Evolutionary conservation across 2,113 vertebrate genomes (phyloP).

Genomic region (Vireo altiloquus): DNA sequence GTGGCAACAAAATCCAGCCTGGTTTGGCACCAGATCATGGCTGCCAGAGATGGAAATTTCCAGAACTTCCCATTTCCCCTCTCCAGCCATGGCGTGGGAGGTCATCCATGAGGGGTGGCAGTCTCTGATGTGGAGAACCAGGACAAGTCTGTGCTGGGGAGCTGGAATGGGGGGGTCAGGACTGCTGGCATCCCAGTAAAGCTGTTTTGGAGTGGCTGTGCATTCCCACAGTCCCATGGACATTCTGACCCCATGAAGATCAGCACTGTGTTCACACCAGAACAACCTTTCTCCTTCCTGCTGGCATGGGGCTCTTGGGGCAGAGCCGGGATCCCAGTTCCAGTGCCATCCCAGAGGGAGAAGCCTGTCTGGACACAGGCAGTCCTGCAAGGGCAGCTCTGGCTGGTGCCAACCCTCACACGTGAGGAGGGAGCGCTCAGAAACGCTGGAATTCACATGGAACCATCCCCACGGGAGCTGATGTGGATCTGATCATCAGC

Average conservation of each 20-base stretch:
- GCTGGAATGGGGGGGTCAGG: neutral
- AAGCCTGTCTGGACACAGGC: neutral
- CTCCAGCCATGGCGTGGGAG: neutral
- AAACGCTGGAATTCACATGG: neutral
- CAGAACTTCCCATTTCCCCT: neutral
- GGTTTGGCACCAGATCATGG: neutral
- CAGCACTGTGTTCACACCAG: neutral
- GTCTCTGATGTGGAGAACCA: accelerated
- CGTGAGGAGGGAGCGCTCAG: accelerated
- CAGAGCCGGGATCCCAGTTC: neutral
- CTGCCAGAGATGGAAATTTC: neutral
- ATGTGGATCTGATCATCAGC: neutral
- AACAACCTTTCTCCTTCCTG: neutral
- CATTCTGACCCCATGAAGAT: neutral
- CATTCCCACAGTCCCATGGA: neutral
- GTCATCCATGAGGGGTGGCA: neutral
- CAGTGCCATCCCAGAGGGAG: neutral
- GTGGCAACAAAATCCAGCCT: neutral
- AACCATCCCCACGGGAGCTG: neutral
- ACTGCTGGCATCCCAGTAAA: neutral
- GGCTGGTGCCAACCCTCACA: neutral
- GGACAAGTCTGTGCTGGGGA: neutral
- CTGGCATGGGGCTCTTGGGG: neutral
- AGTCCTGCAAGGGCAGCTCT: neutral
- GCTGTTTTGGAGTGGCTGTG: neutral